A percentile compares a stretch with the other conserved stretches of the same genome.
Conservation (phyloP, 2,888 invertebrate genomes). For the Oxytorus armatus region DNA sequence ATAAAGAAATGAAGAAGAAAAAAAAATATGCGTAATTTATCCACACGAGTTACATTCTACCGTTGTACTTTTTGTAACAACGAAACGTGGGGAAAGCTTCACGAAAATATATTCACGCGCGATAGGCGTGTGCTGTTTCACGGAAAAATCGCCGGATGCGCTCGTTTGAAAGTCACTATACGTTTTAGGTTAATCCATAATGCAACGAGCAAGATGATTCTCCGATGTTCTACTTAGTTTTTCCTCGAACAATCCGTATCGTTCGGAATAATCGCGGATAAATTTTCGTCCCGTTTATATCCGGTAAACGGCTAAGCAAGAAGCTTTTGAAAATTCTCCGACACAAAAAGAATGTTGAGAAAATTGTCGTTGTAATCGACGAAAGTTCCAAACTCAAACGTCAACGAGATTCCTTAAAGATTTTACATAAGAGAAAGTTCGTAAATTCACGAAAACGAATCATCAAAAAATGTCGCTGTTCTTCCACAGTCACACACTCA, state of each 20-base stretch:
- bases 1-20: background rate
- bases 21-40: background rate
- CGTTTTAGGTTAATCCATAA: slow-evolving; percentile 21
- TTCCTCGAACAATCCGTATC: slow-evolving; percentile 9
- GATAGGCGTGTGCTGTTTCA: background rate
- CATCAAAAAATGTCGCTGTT: too few species aligned
- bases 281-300: background rate
- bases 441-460: too few species aligned
- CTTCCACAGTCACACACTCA: too few species aligned
- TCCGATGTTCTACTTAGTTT: background rate
- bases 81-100: background rate
- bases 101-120: slow-evolving; percentile 12
- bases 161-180: slow-evolving; percentile 1
- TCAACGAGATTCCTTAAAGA: too few species aligned
- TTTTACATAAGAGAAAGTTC: too few species aligned
- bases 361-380: too few species aligned
- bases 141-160: slow-evolving; percentile 4
- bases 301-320: too few species aligned
- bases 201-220: background rate
- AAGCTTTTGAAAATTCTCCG: too few species aligned
- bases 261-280: background rate
- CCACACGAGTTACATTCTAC: background rate
- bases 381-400: too few species aligned
- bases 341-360: too few species aligned
- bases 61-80: background rate